Percentiles rank a stretch among this genome's conserved stretches.
These are phyloP conservation scores for Ostrea edulis DNA, from an alignment of 1,140 invertebrate genomes.

Conservation along the genomic window DNA sequence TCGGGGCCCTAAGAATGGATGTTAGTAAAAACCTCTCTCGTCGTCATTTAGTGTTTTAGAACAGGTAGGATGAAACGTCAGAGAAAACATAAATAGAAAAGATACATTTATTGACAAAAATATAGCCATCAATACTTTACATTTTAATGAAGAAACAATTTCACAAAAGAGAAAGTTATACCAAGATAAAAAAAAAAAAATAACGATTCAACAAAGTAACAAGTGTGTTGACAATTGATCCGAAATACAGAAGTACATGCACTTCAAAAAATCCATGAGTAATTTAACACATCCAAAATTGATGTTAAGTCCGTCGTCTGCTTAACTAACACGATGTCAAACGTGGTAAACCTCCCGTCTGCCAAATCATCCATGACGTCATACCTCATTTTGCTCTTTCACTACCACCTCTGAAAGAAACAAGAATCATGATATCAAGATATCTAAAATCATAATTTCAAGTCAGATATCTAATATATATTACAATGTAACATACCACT, in stretches of 20 bases:
- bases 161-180: neutral
- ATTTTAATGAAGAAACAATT: constrained; percentile 1
- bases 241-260: neutral
- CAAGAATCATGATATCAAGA: neutral
- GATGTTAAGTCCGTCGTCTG: neutral
- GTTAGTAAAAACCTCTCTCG: too few relatives aligned
- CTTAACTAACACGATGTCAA: neutral
- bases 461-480: too few relatives aligned
- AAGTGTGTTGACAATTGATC: neutral
- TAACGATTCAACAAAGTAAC: constrained; percentile 8
- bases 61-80: too few relatives aligned
- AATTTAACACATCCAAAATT: neutral
- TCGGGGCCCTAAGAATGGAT: too few relatives aligned
- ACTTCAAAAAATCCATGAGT: neutral
- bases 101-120: constrained; percentile 34
- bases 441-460: too few relatives aligned
- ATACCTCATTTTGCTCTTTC: neutral
- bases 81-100: neutral
- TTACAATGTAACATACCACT: neutral
- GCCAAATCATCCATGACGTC: neutral
- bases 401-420: constrained; percentile 1
- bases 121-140: constrained; percentile 24
- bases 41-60: too few relatives aligned
- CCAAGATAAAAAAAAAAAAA: neutral
- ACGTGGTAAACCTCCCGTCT: neutral